Percentiles rank a stretch among this genome's conserved stretches.
Evolutionary conservation across 2,797 vertebrate genomes (phyloP).

Genomic region (Poeciliopsis paucimaculata): DNA sequence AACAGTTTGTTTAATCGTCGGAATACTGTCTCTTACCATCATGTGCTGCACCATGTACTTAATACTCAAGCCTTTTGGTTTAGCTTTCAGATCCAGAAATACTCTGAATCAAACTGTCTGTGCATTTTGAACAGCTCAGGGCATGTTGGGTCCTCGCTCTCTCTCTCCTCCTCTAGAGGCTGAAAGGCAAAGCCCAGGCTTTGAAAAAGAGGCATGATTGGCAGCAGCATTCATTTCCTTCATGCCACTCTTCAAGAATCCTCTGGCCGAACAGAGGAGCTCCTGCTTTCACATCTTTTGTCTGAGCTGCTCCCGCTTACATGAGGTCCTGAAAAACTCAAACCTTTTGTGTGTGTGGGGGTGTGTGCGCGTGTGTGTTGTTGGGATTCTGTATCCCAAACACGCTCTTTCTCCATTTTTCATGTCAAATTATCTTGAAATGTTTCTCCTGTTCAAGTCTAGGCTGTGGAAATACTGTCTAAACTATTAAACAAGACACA

Average conservation of each 20-base stretch:
- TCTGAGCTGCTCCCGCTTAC: conserved; percentile 35
- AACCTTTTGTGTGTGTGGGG: not conserved
- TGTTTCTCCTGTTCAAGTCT: conserved; percentile 1
- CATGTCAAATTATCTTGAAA: not conserved
- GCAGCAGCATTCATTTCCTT: conserved; percentile 77
- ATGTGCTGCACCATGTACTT: not conserved
- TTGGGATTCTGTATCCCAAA: conserved; percentile 23
- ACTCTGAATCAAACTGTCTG: conserved; percentile 23
- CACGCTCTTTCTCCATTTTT: not conserved
- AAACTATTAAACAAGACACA: not conserved
- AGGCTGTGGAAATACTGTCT: conserved; percentile 11
- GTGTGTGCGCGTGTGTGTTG: not conserved
- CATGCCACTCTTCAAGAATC: conserved; percentile 67
- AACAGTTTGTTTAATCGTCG: not conserved
- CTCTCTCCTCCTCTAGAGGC: conserved; percentile 48
- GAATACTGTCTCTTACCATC: not conserved
- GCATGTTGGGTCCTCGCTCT: conserved; percentile 19
- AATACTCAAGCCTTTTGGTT: not conserved
- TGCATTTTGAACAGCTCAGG: conserved; percentile 18
- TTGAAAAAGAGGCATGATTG: conserved; percentile 77
- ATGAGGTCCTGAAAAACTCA: conserved; percentile 32
- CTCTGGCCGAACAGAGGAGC: conserved; percentile 55
- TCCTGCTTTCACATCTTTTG: conserved; percentile 60
- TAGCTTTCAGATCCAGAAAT: conserved; percentile 11
- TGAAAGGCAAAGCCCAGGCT: conserved; percentile 66